Conservation (phyloP, 53 echinoderm and acorn worm genomes). For the Paelopatides confundens region DNA sequence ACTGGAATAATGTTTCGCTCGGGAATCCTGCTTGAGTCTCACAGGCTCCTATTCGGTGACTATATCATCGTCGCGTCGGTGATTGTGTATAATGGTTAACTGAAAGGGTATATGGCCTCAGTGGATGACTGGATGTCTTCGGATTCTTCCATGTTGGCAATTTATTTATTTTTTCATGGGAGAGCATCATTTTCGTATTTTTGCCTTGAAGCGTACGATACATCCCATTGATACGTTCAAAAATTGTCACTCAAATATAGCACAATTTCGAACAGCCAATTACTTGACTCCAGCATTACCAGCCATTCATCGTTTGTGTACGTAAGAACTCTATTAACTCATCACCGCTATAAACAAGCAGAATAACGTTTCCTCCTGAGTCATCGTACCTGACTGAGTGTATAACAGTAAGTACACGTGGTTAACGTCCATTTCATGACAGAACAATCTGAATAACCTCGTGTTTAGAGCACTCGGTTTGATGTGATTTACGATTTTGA, state of each 20-base stretch:
- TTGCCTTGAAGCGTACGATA: background rate
- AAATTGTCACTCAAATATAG: slow-evolving; percentile 4
- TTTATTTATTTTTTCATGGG: background rate
- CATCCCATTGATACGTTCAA: background rate
- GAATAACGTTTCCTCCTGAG: background rate
- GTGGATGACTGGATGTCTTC: background rate
- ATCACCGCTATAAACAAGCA: background rate
- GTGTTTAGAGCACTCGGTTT: background rate
- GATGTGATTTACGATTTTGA: background rate
- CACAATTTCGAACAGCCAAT: background rate
- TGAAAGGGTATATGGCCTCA: background rate
- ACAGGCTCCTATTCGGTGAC: background rate
- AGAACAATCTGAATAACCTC: background rate
- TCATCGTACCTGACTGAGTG: too few relatives aligned
- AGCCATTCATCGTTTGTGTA: background rate
- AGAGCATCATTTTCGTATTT: background rate
- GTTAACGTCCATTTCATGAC: background rate
- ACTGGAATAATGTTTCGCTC: background rate
- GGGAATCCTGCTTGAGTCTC: background rate
- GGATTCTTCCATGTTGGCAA: background rate
- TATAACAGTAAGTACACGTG: background rate
- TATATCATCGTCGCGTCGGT: background rate
- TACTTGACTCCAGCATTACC: background rate
- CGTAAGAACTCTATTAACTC: background rate
- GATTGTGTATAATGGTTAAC: background rate